Conservation (phyloP, 2,888 invertebrate genomes). For the Anthoptus insignis region DNA sequence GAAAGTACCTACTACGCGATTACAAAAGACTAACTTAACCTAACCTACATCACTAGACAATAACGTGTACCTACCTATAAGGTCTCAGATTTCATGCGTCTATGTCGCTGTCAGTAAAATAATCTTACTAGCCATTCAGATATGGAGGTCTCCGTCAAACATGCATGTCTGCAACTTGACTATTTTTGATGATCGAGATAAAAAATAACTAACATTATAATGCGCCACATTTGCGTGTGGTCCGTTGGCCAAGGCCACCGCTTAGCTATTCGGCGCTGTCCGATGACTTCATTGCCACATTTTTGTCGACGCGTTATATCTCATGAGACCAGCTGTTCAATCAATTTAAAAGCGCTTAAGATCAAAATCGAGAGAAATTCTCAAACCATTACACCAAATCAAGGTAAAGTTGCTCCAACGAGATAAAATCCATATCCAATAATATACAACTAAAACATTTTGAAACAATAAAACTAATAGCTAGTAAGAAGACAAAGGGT, state of each 20-base stretch:
- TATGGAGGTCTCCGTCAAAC: constrained; percentile 4
- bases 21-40: not conserved
- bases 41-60: not conserved
- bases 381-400: not conserved
- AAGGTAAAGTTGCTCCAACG: too few species aligned
- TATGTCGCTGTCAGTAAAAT: not conserved
- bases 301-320: constrained; percentile 54
- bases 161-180: not conserved
- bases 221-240: constrained; percentile 51
- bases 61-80: not conserved
- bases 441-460: too few species aligned
- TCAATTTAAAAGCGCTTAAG: constrained; percentile 9
- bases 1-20: too few species aligned
- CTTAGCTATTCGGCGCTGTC: constrained; percentile 55
- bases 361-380: not conserved
- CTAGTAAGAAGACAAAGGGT: not conserved
- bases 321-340: constrained; percentile 10
- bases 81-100: constrained; percentile 1
- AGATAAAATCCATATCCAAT: too few species aligned
- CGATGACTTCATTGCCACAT: constrained; percentile 59
- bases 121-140: not conserved
- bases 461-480: too few species aligned
- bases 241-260: constrained; percentile 59
- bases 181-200: constrained; percentile 31
- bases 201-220: constrained; percentile 41